Conservation (phyloP, 2,888 invertebrate genomes). For the Eupithecia exiguata region DNA sequence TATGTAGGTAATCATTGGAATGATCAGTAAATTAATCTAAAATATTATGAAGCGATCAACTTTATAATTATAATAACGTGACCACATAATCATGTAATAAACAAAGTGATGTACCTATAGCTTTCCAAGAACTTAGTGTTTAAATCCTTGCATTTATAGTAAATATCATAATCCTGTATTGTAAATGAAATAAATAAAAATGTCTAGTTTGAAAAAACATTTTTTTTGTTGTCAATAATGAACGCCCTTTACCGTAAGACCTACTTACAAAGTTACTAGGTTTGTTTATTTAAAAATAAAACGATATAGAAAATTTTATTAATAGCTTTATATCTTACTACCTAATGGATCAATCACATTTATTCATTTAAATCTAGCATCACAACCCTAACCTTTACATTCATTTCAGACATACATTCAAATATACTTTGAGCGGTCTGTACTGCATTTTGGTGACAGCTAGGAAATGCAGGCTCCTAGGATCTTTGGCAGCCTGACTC, state of each 20-base stretch:
- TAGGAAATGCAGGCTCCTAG: background rate
- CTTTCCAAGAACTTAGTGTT: constrained; percentile 31
- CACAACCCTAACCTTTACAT: constrained; percentile 26
- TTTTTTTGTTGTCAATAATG: too few relatives aligned
- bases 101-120: constrained; percentile 26
- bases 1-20: background rate
- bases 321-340: constrained; percentile 13
- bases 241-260: background rate
- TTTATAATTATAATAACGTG: background rate
- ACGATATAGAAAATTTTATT: background rate
- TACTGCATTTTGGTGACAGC: background rate
- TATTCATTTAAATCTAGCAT: constrained; percentile 22
- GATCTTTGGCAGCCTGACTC: too few relatives aligned
- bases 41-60: background rate
- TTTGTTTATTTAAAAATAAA: background rate
- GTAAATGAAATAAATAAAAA: constrained; percentile 1
- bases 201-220: constrained; percentile 30
- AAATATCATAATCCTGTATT: constrained; percentile 31
- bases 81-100: background rate
- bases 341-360: constrained; percentile 14
- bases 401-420: constrained; percentile 9
- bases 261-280: background rate
- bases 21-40: background rate
- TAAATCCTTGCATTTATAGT: constrained; percentile 36
- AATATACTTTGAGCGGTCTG: background rate